phyloP scores from a whole-genome alignment of 1,140 invertebrate genomes.

The Psix sp. region DNA sequence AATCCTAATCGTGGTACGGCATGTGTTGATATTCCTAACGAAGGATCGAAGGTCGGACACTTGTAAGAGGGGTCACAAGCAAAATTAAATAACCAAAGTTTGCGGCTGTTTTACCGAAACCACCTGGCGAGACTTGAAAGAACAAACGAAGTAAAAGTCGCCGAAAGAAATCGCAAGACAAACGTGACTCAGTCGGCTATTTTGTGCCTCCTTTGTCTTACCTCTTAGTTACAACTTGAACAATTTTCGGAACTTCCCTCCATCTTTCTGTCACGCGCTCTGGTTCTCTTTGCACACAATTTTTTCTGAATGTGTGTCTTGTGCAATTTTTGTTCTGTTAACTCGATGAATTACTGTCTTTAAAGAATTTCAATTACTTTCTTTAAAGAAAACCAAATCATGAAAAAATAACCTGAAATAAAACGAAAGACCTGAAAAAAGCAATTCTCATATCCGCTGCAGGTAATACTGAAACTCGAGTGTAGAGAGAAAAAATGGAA shows the following conservation, averaged over 20 bases:
- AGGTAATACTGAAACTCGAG: too few relatives aligned
- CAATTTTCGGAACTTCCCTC: constrained; percentile 51
- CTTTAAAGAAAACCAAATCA: too few relatives aligned
- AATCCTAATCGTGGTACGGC: constrained; percentile 43
- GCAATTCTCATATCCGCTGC: too few relatives aligned
- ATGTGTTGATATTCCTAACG: constrained; percentile 52
- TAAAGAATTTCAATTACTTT: too few relatives aligned
- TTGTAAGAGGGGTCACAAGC: constrained; percentile 15
- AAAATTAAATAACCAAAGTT: constrained; percentile 65
- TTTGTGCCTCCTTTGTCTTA: constrained; percentile 53
- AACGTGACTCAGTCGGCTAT: constrained; percentile 57
- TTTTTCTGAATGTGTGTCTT: too few relatives aligned
- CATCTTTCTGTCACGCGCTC: constrained; percentile 19
- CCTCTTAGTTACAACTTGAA: constrained; percentile 19
- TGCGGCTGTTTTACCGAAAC: constrained; percentile 33
- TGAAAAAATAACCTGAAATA: too few relatives aligned
- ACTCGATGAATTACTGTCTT: too few relatives aligned
- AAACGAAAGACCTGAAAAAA: too few relatives aligned
- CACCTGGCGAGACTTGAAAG: constrained; percentile 47
- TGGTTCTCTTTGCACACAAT: neutral
- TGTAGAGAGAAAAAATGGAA: too few relatives aligned
- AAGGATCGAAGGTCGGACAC: constrained; percentile 40
- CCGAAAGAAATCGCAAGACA: constrained; percentile 59
- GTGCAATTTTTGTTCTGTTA: too few relatives aligned
- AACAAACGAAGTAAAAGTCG: constrained; percentile 57